Conservation (phyloP, 2,797 vertebrate species). For the Spinibarbus caldwelli region DNA sequence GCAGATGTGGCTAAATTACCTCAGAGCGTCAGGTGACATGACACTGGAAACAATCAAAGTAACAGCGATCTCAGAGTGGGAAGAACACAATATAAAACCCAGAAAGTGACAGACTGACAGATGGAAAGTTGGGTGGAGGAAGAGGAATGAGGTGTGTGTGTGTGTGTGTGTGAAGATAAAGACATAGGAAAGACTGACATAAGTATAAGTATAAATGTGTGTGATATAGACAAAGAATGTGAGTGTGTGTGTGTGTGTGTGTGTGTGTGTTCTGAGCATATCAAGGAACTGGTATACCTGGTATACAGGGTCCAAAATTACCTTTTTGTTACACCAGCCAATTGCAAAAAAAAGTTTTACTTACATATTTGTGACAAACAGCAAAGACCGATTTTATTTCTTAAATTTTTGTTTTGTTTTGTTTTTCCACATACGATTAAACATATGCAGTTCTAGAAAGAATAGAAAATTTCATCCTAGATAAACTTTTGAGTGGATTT, state of each 20-base stretch:
- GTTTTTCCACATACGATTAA: background rate
- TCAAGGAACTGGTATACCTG: background rate
- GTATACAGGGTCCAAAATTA: background rate
- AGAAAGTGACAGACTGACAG: slow-evolving; percentile 46
- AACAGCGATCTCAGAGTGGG: slow-evolving; percentile 37
- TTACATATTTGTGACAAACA: background rate
- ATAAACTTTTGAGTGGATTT: background rate
- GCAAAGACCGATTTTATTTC: too few species aligned
- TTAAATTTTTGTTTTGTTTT: too few species aligned
- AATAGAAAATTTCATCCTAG: background rate
- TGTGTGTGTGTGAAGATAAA: slow-evolving; percentile 21
- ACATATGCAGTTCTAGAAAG: background rate
- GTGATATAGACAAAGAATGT: background rate
- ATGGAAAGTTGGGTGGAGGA: slow-evolving; percentile 38
- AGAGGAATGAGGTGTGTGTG: background rate
- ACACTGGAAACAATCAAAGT: slow-evolving; percentile 47
- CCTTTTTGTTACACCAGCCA: background rate
- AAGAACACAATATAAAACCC: slow-evolving; percentile 38
- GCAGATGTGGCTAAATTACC: slow-evolving; percentile 56
- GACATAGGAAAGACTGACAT: slow-evolving; percentile 31
- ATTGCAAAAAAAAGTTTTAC: background rate
- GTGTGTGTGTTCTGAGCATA: background rate
- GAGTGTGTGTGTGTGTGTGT: background rate
- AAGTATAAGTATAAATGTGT: background rate
- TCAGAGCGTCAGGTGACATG: slow-evolving; percentile 45